Evolutionary conservation across 2,113 vertebrate genomes (phyloP), one percentile per base, ranked within the genome.

Genomic region (Bubo scandiacus): DNA sequence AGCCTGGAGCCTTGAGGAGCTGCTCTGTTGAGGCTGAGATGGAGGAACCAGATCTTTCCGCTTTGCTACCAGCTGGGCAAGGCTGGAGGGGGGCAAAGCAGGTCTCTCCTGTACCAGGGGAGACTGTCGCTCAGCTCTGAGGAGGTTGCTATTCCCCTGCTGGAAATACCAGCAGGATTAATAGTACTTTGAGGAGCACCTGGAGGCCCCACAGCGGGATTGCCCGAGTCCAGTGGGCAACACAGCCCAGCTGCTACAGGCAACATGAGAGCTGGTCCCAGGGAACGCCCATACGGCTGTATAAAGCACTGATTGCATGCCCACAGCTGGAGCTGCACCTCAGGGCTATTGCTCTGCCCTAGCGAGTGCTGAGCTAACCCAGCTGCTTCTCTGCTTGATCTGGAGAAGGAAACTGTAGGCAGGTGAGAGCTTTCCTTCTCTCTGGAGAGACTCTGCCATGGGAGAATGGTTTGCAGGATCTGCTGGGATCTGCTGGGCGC

Each of bases 361-460:
- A 45, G 87, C 11, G n/a, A 65, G 81, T 30, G 47, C 52, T 79
- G 89, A 94, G 78, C 68, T 67, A 63, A 43, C n/a, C 29, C 57
- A 87, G 51, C 68, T 89, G 80, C 51, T 86, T 55, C 55, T 51
- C 51, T 49, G 45, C 70, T 43, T 84, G 58, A 22, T 63, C 85
- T 57, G 40, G n/a, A 79, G 72, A 10, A 91, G 61, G 10, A 36
- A 74, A 22, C 43, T 87, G 81, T 22, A 84, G 77, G 84, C 81
- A 59, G 83, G 61, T 27, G 68, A 65, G 54, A 84, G 84, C 57
- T 85, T 72, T 49, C 78, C 36, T 42, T 61, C 12, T 54, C 57
- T 87, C 57, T 66, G 77, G 70, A 94, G 73, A 85, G 27, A 8
- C 40, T 93, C 70, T 94, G 81, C 96, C 70, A 97, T 96, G 96